Evolutionary conservation across 2,113 vertebrate genomes (phyloP), one percentile per base, ranked within the genome.

Genomic region (Sebastes schlegelii): DNA sequence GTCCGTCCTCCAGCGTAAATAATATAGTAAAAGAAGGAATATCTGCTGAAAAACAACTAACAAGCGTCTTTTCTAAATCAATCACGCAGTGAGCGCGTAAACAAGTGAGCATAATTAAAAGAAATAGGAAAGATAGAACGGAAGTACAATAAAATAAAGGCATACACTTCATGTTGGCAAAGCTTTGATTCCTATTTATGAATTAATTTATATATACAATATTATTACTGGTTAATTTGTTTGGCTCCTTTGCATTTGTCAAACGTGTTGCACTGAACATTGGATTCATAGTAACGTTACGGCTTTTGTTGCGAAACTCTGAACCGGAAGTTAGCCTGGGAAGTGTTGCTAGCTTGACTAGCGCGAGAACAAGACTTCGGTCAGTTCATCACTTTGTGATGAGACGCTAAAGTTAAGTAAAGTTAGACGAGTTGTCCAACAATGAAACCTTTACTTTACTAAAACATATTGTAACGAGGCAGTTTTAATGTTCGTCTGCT

Each of bases 241-340:
- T 19, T 8, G 34, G 34, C 34, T 34, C 34, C 8, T 40, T 54
- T 34, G 10, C 3, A 0, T 9, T n/a, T 42, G 0, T 65, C 1
- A 17, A 7, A 21, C 19, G 4, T 76, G 3, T 42, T 1, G 10
- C 5, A 43, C 51, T 62, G 1, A 34, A 34, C 34, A 34, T 34
- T 34, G 34, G 34, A 34, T 34, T 34, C 34, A 34, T 34, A 34
- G 34, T 34, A 34, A 34, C 34, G 34, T 34, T 34, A 34, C 34
- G 34, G 34, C 34, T 79, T 62, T 70, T 62, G 42, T 52, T 79
- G 54, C 61, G 69, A 73, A 73, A 46, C 3, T 14, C n/a, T 2
- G 4, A 5, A 63, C 51, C 11, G 61, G 78, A 65, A 64, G 16
- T 80, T 4, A 12, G 2, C 8, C 2, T 34, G 1, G n/a, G 3